Evolutionary conservation across 2,888 invertebrate genomes (phyloP).

Genomic region (Mantis religiosa): DNA sequence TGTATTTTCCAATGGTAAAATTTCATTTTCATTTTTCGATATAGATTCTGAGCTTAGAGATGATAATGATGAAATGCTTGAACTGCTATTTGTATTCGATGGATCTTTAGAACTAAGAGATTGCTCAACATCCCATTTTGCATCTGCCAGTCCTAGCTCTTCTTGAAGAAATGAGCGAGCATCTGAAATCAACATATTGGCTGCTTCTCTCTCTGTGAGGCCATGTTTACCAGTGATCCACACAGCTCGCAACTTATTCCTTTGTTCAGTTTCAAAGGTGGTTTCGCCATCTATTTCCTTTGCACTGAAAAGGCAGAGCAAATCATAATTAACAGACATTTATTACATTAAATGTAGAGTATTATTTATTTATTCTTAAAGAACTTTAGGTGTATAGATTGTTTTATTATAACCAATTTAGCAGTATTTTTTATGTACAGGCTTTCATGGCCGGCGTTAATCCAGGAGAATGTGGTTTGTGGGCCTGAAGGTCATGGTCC

Average conservation of each 20-base stretch:
- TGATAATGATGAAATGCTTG: not conserved
- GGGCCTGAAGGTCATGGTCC: too few relatives aligned
- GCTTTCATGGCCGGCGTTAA: too few relatives aligned
- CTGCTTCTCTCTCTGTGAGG: slow-evolving; percentile 77
- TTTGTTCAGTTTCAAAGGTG: slow-evolving; percentile 57
- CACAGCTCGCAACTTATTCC: slow-evolving; percentile 65
- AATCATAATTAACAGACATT: not conserved
- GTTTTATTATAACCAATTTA: too few relatives aligned
- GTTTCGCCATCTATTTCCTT: slow-evolving; percentile 70
- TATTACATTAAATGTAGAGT: too few relatives aligned
- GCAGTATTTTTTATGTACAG: too few relatives aligned
- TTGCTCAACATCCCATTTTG: slow-evolving; percentile 17
- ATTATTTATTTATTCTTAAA: too few relatives aligned
- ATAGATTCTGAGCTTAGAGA: not conserved
- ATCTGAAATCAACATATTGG: slow-evolving; percentile 69
- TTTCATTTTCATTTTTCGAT: not conserved
- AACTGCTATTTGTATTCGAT: not conserved
- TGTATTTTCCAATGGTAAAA: not conserved
- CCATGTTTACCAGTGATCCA: slow-evolving; percentile 79
- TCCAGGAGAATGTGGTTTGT: too few relatives aligned
- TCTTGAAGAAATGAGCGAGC: slow-evolving; percentile 66
- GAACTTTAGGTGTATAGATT: too few relatives aligned
- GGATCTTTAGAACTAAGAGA: not conserved
- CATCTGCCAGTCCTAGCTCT: slow-evolving; percentile 58
- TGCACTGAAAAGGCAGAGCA: slow-evolving; percentile 46